A percentile compares a stretch with the other conserved stretches of the same genome.
phyloP scores from a whole-genome alignment of 2,797 vertebrate species.

The Micropoecilia bifurca region DNA sequence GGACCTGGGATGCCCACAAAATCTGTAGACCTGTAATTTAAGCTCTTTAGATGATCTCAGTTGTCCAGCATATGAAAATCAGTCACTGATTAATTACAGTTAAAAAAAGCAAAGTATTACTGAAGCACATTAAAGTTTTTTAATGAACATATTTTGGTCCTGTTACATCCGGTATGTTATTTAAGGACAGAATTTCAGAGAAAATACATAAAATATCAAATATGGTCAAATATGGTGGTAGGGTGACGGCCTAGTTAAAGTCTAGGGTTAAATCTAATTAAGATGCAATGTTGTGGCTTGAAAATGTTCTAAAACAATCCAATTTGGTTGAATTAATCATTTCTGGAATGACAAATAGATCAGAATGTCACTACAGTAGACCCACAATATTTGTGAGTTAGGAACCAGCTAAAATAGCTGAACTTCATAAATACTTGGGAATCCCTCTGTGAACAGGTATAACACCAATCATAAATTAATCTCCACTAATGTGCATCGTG shows the following conservation, averaged over 20 bases:
- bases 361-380: neutral
- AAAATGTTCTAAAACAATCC: neutral
- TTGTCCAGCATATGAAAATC: constrained; percentile 11
- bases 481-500: no score
- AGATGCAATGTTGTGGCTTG: neutral
- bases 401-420: neutral
- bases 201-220: neutral
- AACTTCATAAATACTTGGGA: neutral
- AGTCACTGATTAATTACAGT: constrained; percentile 3
- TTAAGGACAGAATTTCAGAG: neutral
- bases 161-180: neutral
- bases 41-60: constrained; percentile 46
- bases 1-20: constrained; percentile 60
- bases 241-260: neutral
- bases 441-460: no score
- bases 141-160: neutral
- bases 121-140: neutral
- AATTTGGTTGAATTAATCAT: neutral
- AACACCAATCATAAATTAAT: no score
- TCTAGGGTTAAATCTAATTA: neutral
- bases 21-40: constrained; percentile 66
- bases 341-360: neutral
- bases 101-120: neutral
- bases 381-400: neutral
- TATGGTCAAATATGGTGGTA: neutral